phyloP scores from a whole-genome alignment of 2,797 vertebrate genomes.

The Darevskia mixta region DNA sequence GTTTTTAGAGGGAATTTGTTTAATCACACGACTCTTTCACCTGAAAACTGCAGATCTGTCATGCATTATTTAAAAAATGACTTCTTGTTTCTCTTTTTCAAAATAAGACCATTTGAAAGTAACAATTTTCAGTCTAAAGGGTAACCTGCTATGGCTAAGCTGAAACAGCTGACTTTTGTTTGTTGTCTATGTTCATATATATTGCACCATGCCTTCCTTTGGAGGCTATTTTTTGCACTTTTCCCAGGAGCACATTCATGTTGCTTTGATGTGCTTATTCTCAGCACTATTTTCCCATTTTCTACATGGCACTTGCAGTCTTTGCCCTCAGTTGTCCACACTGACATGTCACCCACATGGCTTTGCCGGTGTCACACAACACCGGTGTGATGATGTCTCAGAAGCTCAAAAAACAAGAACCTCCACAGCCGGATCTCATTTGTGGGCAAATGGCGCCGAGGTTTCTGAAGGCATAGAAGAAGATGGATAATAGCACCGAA shows the following conservation, averaged over 20 bases:
- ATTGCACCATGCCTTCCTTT: constrained; percentile 26
- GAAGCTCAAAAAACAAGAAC: background rate
- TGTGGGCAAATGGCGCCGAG: background rate
- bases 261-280: background rate
- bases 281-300: background rate
- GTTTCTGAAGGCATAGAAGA: background rate
- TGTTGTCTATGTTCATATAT: constrained; percentile 14
- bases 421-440: background rate
- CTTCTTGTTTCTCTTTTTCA: background rate
- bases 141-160: background rate
- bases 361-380: background rate
- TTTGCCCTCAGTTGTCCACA: background rate
- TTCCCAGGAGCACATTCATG: background rate
- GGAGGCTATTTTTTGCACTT: background rate
- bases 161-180: background rate
- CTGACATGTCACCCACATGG: background rate
- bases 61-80: background rate
- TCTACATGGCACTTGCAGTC: too few relatives aligned
- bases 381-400: background rate
- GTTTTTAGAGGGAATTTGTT: background rate
- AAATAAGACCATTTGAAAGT: background rate
- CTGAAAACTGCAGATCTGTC: background rate
- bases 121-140: background rate
- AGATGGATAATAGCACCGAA: background rate
- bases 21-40: background rate